These are phyloP conservation scores for Scomberomorus guttatus DNA, from an alignment of 2,797 vertebrate genomes.

Conservation along the genomic window DNA sequence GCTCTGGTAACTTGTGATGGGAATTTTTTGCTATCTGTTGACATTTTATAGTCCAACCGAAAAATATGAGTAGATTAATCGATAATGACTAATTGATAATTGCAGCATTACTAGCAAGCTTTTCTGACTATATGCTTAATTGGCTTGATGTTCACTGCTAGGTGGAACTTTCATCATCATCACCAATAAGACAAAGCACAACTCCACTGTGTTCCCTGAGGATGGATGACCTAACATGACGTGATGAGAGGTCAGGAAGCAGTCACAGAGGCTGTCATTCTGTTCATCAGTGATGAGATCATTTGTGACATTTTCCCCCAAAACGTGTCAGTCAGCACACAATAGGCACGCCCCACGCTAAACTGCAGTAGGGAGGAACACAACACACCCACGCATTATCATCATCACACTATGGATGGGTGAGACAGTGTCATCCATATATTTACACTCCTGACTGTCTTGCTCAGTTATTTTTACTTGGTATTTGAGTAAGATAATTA, in stretches of 20 bases:
- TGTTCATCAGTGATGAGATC: conserved; percentile 8
- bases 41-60: no score
- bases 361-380: no score
- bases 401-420: no score
- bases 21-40: no score
- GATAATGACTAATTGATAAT: no score
- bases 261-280: conserved; percentile 7
- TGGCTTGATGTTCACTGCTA: neutral
- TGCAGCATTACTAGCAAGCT: neutral
- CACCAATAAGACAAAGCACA: neutral
- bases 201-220: neutral
- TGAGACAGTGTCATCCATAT: no score
- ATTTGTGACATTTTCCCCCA: neutral
- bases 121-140: neutral
- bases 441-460: neutral
- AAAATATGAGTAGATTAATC: neutral
- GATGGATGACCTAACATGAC: conserved; percentile 3
- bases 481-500: no score
- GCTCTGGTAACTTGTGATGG: no score
- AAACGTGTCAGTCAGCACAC: neutral
- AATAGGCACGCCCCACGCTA: no score
- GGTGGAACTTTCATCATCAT: neutral
- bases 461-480: neutral
- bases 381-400: neutral
- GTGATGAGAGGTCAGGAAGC: conserved; percentile 1